A percentile compares a stretch with the other conserved stretches of the same genome.
These are phyloP conservation scores for Cancer borealis DNA, from an alignment of 2,888 invertebrate species.

Conservation along the genomic window DNA sequence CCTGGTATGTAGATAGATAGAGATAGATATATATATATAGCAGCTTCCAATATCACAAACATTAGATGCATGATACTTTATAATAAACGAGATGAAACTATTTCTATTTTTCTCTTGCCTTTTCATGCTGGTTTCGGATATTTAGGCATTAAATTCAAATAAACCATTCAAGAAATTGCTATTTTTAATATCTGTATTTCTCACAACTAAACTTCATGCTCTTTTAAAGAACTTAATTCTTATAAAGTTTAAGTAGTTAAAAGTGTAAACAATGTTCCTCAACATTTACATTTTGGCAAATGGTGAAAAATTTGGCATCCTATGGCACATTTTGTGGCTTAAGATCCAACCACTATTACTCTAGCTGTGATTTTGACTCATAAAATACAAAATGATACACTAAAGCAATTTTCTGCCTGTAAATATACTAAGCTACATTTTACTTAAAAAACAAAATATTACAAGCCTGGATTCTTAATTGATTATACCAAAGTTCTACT, in stretches of 20 bases:
- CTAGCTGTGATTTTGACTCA: not conserved
- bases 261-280: constrained; percentile 38
- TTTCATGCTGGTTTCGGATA: not conserved
- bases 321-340: constrained; percentile 26
- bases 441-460: not conserved
- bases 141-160: not conserved
- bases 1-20: no score
- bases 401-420: not conserved
- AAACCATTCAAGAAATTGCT: constrained; percentile 39
- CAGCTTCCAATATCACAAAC: not conserved
- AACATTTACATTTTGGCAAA: constrained; percentile 43
- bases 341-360: constrained; percentile 32
- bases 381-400: not conserved
- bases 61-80: not conserved
- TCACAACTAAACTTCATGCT: constrained; percentile 28
- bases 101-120: not conserved
- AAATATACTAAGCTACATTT: constrained; percentile 36
- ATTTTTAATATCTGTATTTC: constrained; percentile 25
- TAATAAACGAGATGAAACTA: not conserved
- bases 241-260: constrained; percentile 28
- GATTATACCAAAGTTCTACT: not conserved
- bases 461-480: not conserved
- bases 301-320: constrained; percentile 39
- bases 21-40: not conserved
- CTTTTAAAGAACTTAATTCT: constrained; percentile 34